Conservation (phyloP, 2,797 vertebrate species). For the Anas bernieri region DNA sequence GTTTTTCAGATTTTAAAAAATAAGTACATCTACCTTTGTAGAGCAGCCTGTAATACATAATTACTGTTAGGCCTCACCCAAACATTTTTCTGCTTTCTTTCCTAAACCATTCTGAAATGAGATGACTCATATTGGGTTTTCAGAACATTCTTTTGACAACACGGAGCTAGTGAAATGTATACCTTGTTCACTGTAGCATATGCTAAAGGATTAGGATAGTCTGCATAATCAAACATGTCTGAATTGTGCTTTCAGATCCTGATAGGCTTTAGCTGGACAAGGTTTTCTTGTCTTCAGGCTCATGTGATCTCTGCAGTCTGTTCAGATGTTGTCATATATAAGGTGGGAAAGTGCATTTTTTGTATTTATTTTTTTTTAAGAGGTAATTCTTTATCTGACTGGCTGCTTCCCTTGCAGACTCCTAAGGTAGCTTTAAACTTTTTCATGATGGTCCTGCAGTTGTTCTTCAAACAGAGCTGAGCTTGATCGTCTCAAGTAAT, state of each 20-base stretch:
- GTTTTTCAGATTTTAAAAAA: background rate
- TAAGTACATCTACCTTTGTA: background rate
- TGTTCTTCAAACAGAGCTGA: background rate
- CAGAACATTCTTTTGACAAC: constrained; percentile 14
- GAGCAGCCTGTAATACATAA: constrained; percentile 17
- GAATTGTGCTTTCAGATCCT: background rate
- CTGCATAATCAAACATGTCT: background rate
- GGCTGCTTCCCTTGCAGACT: background rate
- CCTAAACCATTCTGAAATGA: constrained; percentile 3
- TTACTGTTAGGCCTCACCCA: constrained; percentile 36
- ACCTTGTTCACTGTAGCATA: background rate
- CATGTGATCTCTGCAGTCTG: background rate
- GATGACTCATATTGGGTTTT: background rate
- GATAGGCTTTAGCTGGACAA: background rate
- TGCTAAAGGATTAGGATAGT: background rate
- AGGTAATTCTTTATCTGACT: background rate
- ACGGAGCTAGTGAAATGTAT: background rate
- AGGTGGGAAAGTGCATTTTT: background rate
- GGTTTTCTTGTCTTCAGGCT: background rate
- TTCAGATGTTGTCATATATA: background rate
- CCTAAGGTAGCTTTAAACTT: background rate
- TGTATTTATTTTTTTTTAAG: background rate
- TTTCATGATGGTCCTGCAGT: background rate
- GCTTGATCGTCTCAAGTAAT: background rate
- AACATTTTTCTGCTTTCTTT: constrained; percentile 26